phyloP scores from a whole-genome alignment of 2,797 vertebrate genomes.

The Siniperca obscura region DNA sequence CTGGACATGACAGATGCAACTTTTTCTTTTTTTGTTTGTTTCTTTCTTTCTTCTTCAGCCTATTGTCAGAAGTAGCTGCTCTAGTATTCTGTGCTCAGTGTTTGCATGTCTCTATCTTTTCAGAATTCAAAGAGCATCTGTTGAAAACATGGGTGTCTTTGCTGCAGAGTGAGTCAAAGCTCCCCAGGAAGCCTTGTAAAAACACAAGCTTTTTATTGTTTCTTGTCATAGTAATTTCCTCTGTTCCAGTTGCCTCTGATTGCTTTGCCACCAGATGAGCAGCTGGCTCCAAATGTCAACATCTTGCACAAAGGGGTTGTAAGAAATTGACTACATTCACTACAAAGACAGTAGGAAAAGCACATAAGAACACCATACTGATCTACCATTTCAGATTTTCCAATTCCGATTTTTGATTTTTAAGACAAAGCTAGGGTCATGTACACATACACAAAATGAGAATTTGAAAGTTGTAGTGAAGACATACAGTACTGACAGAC shows the following conservation, averaged over 20 bases:
- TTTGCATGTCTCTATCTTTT: constrained; percentile 2
- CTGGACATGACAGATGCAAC: constrained; percentile 52
- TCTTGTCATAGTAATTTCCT: constrained; percentile 7
- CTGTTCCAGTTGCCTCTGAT: constrained; percentile 5
- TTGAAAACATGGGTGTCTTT: not conserved
- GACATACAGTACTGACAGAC: not conserved
- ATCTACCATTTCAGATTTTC: not conserved
- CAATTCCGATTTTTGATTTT: not conserved
- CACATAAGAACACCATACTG: not conserved
- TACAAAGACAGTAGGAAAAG: not conserved
- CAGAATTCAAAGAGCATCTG: constrained; percentile 28
- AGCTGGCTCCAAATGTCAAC: constrained; percentile 17
- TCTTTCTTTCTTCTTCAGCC: not conserved
- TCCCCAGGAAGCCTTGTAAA: constrained; percentile 33
- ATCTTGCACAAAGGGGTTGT: not conserved
- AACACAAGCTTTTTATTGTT: constrained; percentile 10
- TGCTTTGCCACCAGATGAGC: constrained; percentile 13
- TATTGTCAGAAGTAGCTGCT: not conserved
- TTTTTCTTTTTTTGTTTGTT: not conserved
- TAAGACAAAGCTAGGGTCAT: not conserved
- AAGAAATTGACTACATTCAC: not conserved
- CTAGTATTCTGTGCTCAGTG: not conserved
- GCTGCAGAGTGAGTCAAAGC: constrained; percentile 14
- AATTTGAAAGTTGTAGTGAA: not conserved
- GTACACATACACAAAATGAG: not conserved